phyloP scores from a whole-genome alignment of 2,797 vertebrate species.

The Takifugu ocellatus region DNA sequence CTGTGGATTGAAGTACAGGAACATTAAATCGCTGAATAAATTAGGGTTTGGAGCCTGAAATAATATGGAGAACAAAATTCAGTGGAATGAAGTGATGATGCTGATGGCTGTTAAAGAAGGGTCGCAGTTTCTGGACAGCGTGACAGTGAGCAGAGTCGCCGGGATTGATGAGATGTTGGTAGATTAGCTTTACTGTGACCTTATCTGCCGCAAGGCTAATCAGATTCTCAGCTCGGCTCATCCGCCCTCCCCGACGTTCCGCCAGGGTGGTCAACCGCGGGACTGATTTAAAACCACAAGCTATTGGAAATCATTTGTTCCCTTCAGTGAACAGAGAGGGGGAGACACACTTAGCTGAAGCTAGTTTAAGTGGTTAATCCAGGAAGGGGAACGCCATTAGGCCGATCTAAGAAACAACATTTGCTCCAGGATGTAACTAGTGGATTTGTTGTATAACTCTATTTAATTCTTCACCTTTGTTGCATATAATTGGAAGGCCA shows the following conservation, averaged over 20 bases:
- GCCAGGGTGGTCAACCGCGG: slow-evolving; percentile 31
- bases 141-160: slow-evolving; percentile 9
- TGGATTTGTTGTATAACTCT: not conserved
- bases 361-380: slow-evolving; percentile 13
- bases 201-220: slow-evolving; percentile 42
- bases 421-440: not conserved
- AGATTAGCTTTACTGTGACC: slow-evolving; percentile 42
- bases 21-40: too few relatives aligned
- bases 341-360: slow-evolving; percentile 3
- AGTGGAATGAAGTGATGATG: too few relatives aligned
- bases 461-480: slow-evolving; percentile 1
- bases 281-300: slow-evolving; percentile 32
- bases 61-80: too few relatives aligned
- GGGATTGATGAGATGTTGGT: slow-evolving; percentile 44
- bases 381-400: not conserved
- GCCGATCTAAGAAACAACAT: not conserved
- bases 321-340: slow-evolving; percentile 24
- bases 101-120: too few relatives aligned
- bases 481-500: not conserved
- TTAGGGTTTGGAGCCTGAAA: too few relatives aligned
- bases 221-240: slow-evolving; percentile 26
- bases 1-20: too few relatives aligned
- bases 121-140: too few relatives aligned
- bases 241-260: slow-evolving; percentile 27
- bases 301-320: slow-evolving; percentile 63